These are phyloP conservation scores for Apeltes quadracus DNA, from an alignment of 2,113 vertebrate genomes.

Conservation along the genomic window DNA sequence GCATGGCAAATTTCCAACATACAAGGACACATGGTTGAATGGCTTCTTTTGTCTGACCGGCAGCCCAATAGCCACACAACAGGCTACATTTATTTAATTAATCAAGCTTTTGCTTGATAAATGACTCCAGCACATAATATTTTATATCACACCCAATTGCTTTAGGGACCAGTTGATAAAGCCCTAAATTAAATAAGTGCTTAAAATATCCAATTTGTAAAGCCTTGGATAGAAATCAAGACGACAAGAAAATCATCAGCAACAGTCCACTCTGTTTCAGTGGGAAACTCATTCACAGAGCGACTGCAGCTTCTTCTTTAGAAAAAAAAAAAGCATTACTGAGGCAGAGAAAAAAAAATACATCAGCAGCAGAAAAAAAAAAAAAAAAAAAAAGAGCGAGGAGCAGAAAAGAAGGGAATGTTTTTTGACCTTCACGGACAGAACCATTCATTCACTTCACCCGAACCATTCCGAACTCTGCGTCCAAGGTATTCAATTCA, in stretches of 20 bases:
- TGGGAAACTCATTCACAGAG: no score
- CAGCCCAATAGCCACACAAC: background rate
- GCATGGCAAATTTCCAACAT: background rate
- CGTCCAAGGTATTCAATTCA: slow-evolving; percentile 58
- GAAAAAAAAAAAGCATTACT: background rate
- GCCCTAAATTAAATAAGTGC: background rate
- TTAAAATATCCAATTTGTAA: background rate
- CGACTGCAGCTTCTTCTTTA: background rate
- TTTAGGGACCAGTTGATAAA: background rate
- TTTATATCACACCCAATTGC: background rate
- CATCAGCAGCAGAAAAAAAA: background rate
- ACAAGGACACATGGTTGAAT: background rate
- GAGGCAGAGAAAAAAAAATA: background rate
- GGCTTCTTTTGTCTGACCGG: background rate
- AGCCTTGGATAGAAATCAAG: slow-evolving; percentile 2
- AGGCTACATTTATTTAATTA: no score
- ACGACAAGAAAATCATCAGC: background rate
- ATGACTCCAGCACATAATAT: background rate
- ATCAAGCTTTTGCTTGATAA: background rate
- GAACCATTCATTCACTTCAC: slow-evolving; percentile 44
- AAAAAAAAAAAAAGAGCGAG: no score
- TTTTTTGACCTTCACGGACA: slow-evolving; percentile 51
- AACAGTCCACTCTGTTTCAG: background rate
- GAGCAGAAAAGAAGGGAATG: slow-evolving; percentile 8
- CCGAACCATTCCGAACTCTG: slow-evolving; percentile 37